Conservation (phyloP, 2,888 invertebrate species). For the Drosophila neutralis region DNA sequence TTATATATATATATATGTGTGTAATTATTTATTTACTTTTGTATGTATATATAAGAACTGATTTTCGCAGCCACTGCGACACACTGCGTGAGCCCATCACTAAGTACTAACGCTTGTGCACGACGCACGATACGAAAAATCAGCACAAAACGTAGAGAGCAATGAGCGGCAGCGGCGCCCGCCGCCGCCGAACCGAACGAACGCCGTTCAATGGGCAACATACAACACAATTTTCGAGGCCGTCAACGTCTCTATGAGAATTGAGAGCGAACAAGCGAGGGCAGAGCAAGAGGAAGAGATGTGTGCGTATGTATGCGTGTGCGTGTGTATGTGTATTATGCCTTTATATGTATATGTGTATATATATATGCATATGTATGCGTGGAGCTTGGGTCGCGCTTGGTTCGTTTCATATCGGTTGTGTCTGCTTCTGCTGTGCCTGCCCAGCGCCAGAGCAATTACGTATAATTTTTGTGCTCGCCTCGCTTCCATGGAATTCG, state of each 20-base stretch:
- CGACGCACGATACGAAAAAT: constrained; percentile 54
- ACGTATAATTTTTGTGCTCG: constrained; percentile 67
- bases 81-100: constrained; percentile 34
- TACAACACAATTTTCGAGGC: constrained; percentile 51
- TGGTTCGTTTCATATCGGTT: constrained; percentile 57
- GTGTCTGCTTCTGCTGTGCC: constrained; percentile 51
- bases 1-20: neutral
- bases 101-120: constrained; percentile 26
- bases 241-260: constrained; percentile 42
- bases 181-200: constrained; percentile 29
- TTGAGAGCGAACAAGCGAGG: constrained; percentile 36
- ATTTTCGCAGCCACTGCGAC: neutral
- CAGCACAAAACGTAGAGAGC: constrained; percentile 66
- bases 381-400: constrained; percentile 56
- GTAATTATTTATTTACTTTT: neutral
- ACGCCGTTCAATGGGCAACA: constrained; percentile 31
- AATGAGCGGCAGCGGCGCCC: constrained; percentile 61
- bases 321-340: constrained; percentile 2
- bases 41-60: neutral
- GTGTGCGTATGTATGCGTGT: constrained; percentile 16
- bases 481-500: constrained; percentile 58
- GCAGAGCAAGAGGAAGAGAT: constrained; percentile 34
- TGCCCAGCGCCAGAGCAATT: constrained; percentile 72
- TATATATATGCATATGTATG: constrained; percentile 10
- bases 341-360: constrained; percentile 26